phyloP scores from a whole-genome alignment of 1,140 invertebrate genomes.

The Hyposmocoma kahamanoa region DNA sequence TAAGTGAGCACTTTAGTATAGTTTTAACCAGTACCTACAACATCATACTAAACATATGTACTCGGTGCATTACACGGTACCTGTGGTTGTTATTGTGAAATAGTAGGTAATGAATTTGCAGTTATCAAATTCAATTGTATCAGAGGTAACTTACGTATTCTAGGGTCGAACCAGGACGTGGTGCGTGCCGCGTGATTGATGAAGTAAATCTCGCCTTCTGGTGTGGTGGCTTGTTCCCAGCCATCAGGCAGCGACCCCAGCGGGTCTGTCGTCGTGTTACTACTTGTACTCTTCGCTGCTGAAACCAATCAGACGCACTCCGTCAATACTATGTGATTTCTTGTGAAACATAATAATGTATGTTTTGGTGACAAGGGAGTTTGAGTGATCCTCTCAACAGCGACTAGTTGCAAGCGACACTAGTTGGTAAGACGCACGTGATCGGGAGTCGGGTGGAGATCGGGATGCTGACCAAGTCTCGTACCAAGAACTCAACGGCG shows the following conservation, averaged over 20 bases:
- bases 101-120: too few relatives aligned
- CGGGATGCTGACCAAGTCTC: slow-evolving; percentile 38
- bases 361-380: slow-evolving; percentile 19
- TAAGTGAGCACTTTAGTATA: too few relatives aligned
- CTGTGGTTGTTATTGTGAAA: too few relatives aligned
- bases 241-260: slow-evolving; percentile 93
- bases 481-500: slow-evolving; percentile 45
- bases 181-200: slow-evolving; percentile 96
- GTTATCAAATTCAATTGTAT: too few relatives aligned
- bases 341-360: too few relatives aligned
- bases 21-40: too few relatives aligned
- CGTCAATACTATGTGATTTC: too few relatives aligned
- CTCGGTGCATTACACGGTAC: too few relatives aligned
- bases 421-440: slow-evolving; percentile 35
- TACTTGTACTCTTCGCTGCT: slow-evolving; percentile 72
- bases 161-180: slow-evolving; percentile 97
- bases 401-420: slow-evolving; percentile 58
- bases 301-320: slow-evolving; percentile 58
- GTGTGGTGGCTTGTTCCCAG: slow-evolving; percentile 95
- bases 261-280: slow-evolving; percentile 65
- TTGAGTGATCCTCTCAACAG: slow-evolving; percentile 58
- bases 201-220: slow-evolving; percentile 96
- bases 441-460: slow-evolving; percentile 35
- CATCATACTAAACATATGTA: too few relatives aligned
- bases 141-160: slow-evolving; percentile 92